Conservation (phyloP, 2,888 invertebrate species). For the Zhengitettix transpicula region DNA sequence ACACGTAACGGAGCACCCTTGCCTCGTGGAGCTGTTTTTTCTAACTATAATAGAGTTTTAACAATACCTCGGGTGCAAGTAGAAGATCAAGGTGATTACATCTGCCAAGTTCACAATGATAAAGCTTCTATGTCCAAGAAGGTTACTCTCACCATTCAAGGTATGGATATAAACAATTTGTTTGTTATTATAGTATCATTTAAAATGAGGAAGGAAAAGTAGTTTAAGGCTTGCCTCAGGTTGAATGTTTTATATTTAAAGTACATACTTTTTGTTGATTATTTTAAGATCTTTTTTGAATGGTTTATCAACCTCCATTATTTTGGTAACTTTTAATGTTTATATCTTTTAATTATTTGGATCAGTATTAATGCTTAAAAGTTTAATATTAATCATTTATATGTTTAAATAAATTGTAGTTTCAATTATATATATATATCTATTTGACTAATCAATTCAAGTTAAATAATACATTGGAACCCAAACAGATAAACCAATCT, state of each 20-base stretch:
- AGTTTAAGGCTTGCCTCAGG: too few species aligned
- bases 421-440: too few species aligned
- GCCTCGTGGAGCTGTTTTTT: slow-evolving; percentile 53
- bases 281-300: too few species aligned
- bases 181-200: background rate
- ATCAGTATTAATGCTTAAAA: too few species aligned
- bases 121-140: slow-evolving; percentile 56
- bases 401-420: too few species aligned
- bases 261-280: background rate
- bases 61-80: slow-evolving; percentile 73
- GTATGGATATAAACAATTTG: slow-evolving; percentile 17
- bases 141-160: slow-evolving; percentile 67
- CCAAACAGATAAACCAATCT: too few species aligned
- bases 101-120: slow-evolving; percentile 71
- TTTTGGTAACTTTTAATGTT: too few species aligned
- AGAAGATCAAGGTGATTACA: slow-evolving; percentile 86
- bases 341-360: too few species aligned
- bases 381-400: too few species aligned
- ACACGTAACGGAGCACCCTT: slow-evolving; percentile 56
- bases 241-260: background rate
- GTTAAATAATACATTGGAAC: too few species aligned
- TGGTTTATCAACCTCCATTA: too few species aligned
- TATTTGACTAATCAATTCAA: too few species aligned
- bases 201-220: background rate
- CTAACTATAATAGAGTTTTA: slow-evolving; percentile 71